Base-by-base conservation (phyloP, 2,113 vertebrate species). In the Amblyopsis rosae region DNA sequence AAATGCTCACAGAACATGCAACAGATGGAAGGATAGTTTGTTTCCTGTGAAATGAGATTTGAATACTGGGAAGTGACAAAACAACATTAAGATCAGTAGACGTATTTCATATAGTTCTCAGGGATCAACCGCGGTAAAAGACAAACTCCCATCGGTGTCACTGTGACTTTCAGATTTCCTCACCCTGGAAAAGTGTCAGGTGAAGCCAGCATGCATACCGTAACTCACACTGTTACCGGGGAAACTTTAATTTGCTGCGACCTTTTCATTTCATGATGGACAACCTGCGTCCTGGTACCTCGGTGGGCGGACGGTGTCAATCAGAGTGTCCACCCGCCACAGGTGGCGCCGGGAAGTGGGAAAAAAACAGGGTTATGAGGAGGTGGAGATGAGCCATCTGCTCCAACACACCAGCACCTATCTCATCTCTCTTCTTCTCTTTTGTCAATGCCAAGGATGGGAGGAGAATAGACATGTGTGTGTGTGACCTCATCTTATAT, bases 381-480 rank as follows among this genome's bases (percentile, higher is more conserved):
- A 76, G 70, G 80, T 74, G 74, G 75, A 80, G 80, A 79, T 46
- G 59, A 72, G 78, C 87, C 88, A 88, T 84, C 88, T 91, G 86
- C 82, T 86, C 73, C 72, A 65, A 48, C 66, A 12, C n/a, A 7
- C 12, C 35, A 12, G 6, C 49, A 11, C 49, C 16, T 72, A 64
- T 70, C 12, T 54, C 51, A 7, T 1, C 16, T 54, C 51, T 10
- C 54, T 19, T 8, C 54, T 10, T 56, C 8, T 56, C 54, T 19
- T 56, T 56, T 54, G 3, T 19, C 16, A 56, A n/a, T 56, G 53
- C 47, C 46, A 11, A 50, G 48, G 11, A 10, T 17, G 16, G 54
- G 9, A n/a, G n/a, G 12, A 10, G 54, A 56, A 56, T 19, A 56
- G 12, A 56, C 9, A 8, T 68, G 6, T 62, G 59, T 60, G 12